Evolutionary conservation across 2,113 vertebrate genomes (phyloP), one percentile per base, ranked within the genome.

Genomic region (Scartelaos histophorus): DNA sequence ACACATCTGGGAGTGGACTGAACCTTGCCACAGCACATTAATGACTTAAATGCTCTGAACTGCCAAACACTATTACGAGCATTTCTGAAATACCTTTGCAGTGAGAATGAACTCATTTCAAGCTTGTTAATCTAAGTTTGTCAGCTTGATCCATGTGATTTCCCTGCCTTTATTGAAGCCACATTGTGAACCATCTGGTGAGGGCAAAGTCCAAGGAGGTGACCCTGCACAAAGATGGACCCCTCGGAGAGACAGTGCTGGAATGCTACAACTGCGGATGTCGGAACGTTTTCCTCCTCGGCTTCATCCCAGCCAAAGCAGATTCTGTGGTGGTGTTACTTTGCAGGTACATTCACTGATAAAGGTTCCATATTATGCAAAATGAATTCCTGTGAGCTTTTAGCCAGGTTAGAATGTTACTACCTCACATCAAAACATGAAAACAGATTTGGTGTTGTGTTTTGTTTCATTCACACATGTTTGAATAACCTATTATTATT

Each of bases 231-330:
- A 98, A 98, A 82, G 96, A 98, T 0, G 97, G 97, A 0, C 96
- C 96, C 0, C 91, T 98, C 70, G 97, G 96, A 1, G 97, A 98
- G 93, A 98, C 97, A 0, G 96, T 98, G 0, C 80, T 98, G 84
- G 97, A 98, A 62, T 98, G 97, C 16, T 98, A 98, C 82, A 98
- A 98, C 90, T 98, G 97, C 0, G 96, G 96, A 49, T 98, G 97
- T 73, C 93, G 97, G 1, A 98, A 98, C 0, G 96, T 98, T 53
- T 98, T 98, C 89, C 95, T 98, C 1, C 94, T 98, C 0, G 97
- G 97, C 72, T 98, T 98, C 89, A 98, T 98, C 83, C 97, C 96
- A 0, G 97, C 97, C 29, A 98, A 98, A 90, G 97, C 97, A 0
- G 96, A 98, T 82, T 98, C 97, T 0, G 96, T 98, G 13, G 96